A percentile compares a stretch with the other conserved stretches of the same genome.
Conservation (phyloP, 2,113 vertebrate species). For the Actenoides lindsayi region DNA sequence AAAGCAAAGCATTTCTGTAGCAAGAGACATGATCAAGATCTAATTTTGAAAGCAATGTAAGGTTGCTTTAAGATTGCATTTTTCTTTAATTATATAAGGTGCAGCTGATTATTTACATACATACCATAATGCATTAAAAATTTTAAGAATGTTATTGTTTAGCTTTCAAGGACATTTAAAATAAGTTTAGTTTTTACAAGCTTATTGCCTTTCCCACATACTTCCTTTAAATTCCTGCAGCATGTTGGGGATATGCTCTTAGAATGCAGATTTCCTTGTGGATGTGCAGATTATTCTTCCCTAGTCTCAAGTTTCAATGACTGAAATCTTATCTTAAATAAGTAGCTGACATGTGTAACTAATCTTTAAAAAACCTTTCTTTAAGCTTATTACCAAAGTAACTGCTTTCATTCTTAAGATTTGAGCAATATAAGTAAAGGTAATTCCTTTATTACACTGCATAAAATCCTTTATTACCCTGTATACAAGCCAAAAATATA, state of each 20-base stretch:
- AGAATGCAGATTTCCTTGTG: slow-evolving; percentile 33
- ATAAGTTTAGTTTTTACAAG: neutral
- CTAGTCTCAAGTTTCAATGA: slow-evolving; percentile 1
- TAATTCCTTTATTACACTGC: neutral
- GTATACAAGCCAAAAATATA: neutral
- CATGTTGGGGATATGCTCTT: neutral
- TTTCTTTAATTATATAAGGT: neutral
- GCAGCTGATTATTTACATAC: neutral
- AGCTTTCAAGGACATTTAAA: neutral
- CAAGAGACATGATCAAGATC: neutral
- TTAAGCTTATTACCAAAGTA: slow-evolving; percentile 26
- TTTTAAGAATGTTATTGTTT: neutral
- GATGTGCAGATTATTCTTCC: neutral
- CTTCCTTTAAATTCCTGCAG: neutral
- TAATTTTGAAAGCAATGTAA: neutral
- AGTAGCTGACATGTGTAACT: slow-evolving; percentile 22
- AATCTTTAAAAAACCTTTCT: slow-evolving; percentile 23
- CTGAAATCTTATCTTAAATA: slow-evolving; percentile 9
- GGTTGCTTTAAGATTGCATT: neutral
- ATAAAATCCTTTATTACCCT: neutral
- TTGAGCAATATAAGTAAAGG: neutral
- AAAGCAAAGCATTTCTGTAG: neutral
- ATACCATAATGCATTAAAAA: neutral
- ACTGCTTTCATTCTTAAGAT: neutral
- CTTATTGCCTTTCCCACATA: neutral